A percentile compares a stretch with the other conserved stretches of the same genome.
These are phyloP conservation scores for Volucella inanis DNA, from an alignment of 2,888 invertebrate genomes.

Conservation along the genomic window DNA sequence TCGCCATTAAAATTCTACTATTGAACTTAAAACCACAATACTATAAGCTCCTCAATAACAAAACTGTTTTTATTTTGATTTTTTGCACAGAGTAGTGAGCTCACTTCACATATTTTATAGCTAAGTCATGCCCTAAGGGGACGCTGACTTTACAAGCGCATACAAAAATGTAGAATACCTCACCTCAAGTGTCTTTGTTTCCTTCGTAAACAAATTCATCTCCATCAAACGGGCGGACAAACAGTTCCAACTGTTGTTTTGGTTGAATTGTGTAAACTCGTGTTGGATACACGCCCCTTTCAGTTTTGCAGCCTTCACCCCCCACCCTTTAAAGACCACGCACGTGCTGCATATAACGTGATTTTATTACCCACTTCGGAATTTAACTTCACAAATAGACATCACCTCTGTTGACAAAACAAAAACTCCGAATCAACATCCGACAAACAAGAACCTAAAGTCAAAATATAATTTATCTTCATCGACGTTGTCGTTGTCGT, in stretches of 20 bases:
- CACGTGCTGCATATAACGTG: constrained; percentile 64
- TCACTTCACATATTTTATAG: constrained; percentile 18
- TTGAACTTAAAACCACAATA: no score
- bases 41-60: no score
- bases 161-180: constrained; percentile 14
- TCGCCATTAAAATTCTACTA: no score
- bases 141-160: constrained; percentile 43
- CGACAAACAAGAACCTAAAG: background rate
- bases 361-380: constrained; percentile 48
- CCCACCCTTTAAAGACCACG: constrained; percentile 17
- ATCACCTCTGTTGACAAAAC: constrained; percentile 24
- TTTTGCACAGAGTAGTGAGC: background rate
- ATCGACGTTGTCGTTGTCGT: background rate
- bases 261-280: constrained; percentile 21
- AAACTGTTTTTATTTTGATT: no score
- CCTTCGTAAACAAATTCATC: constrained; percentile 56
- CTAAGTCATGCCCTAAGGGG: constrained; percentile 43
- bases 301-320: constrained; percentile 50
- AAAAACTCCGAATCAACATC: background rate
- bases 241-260: background rate
- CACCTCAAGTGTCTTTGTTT: constrained; percentile 32
- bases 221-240: background rate
- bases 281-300: constrained; percentile 3
- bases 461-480: constrained; percentile 20
- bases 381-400: constrained; percentile 33